These are phyloP conservation scores for Macrophya alboannulata DNA, from an alignment of 2,888 invertebrate species.

Conservation along the genomic window DNA sequence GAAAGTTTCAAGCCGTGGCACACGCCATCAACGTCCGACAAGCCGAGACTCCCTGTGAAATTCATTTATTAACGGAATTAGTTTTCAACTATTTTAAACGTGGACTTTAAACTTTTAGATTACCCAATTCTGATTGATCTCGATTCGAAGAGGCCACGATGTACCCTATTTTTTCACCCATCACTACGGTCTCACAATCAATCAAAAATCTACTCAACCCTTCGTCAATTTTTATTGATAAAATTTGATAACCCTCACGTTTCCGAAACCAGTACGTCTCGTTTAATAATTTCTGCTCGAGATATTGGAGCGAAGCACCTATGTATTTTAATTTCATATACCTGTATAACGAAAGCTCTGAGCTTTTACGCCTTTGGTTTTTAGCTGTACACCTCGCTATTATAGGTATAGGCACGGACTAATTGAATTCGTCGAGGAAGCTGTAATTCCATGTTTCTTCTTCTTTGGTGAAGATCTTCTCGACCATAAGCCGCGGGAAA, in stretches of 20 bases:
- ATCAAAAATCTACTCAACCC: neutral
- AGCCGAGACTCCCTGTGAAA: constrained; percentile 24
- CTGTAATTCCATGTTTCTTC: neutral
- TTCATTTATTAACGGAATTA: constrained; percentile 49
- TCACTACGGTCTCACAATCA: neutral
- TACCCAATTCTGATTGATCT: constrained; percentile 62
- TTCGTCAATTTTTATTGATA: neutral
- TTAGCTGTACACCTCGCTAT: too few species aligned
- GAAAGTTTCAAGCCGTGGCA: constrained; percentile 39
- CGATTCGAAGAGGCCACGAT: constrained; percentile 56
- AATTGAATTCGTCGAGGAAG: neutral
- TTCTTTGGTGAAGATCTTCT: neutral
- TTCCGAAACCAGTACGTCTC: neutral
- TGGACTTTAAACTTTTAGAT: constrained; percentile 65
- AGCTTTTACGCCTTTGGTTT: neutral
- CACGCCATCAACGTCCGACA: constrained; percentile 36
- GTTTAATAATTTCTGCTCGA: neutral
- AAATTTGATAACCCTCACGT: neutral
- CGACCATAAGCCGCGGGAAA: neutral
- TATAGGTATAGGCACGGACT: neutral
- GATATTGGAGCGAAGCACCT: neutral
- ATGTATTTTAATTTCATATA: neutral
- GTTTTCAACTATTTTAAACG: constrained; percentile 60
- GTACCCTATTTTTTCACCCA: neutral
- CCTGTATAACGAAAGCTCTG: neutral